phyloP scores from a whole-genome alignment of 2,113 vertebrate genomes.

The Callipepla californica region DNA sequence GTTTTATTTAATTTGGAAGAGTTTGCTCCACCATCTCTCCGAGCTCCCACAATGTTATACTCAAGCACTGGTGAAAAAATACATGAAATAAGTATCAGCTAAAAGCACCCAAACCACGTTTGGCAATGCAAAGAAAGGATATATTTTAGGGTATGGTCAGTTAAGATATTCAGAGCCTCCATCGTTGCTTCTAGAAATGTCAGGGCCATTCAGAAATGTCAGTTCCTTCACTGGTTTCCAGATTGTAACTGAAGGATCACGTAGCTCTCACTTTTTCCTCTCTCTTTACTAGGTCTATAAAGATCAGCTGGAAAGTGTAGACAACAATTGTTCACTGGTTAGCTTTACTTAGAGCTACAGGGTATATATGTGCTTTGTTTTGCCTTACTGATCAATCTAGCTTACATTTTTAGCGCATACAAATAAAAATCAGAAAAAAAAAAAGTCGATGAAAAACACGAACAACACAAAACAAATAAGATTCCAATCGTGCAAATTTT shows the following conservation, averaged over 20 bases:
- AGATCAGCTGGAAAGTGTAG: constrained; percentile 65
- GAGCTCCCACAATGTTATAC: neutral
- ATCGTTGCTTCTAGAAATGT: constrained; percentile 47
- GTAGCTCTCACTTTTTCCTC: constrained; percentile 42
- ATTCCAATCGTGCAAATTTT: constrained; percentile 94
- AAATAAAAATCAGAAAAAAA: constrained; percentile 77
- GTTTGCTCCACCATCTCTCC: neutral
- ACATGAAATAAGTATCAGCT: constrained; percentile 24
- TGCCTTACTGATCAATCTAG: constrained; percentile 67
- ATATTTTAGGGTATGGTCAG: constrained; percentile 27
- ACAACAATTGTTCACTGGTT: constrained; percentile 58
- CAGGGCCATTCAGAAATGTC: constrained; percentile 60
- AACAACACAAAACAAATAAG: constrained; percentile 87
- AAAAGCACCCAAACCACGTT: constrained; percentile 33
- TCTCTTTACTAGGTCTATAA: constrained; percentile 60
- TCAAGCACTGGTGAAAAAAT: constrained; percentile 33
- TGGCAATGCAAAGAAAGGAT: neutral
- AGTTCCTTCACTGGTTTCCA: constrained; percentile 52
- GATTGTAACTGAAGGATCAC: constrained; percentile 55
- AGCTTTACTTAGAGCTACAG: constrained; percentile 67
- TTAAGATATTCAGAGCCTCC: constrained; percentile 45
- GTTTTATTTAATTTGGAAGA: constrained; percentile 5
- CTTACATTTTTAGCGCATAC: constrained; percentile 84
- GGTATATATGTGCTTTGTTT: constrained; percentile 68
- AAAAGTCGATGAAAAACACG: constrained; percentile 80